A percentile compares a stretch with the other conserved stretches of the same genome.
phyloP scores from a whole-genome alignment of 2,113 vertebrate genomes.

The Piaya cayana region DNA sequence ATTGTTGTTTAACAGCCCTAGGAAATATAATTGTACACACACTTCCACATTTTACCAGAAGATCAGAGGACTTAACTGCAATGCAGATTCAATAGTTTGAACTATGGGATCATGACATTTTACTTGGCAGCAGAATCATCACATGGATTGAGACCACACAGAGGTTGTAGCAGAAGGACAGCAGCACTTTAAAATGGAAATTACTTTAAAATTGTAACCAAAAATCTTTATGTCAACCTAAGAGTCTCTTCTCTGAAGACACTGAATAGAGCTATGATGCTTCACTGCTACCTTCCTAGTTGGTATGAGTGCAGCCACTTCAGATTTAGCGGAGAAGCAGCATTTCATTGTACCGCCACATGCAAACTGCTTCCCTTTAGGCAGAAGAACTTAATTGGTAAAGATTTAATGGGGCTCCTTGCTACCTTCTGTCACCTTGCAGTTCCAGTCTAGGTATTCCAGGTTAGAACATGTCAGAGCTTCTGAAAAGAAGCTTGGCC shows the following conservation, averaged over 20 bases:
- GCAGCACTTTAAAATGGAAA: not conserved
- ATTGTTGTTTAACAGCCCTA: conserved; percentile 45
- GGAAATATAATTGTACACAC: not conserved
- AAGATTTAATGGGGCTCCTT: conserved; percentile 29
- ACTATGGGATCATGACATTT: not conserved
- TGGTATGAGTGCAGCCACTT: not conserved
- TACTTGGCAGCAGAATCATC: conserved; percentile 17
- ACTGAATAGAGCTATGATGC: not conserved
- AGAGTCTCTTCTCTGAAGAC: conserved; percentile 11
- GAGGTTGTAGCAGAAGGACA: not conserved
- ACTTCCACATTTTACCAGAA: conserved; percentile 16
- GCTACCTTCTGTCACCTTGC: conserved; percentile 47
- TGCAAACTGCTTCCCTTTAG: conserved; percentile 28
- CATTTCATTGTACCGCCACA: not conserved
- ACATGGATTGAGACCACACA: not conserved
- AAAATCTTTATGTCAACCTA: not conserved
- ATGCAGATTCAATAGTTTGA: not conserved
- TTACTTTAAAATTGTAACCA: not conserved
- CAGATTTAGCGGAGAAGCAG: not conserved
- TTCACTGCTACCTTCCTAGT: conserved; percentile 5
- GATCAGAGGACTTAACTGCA: conserved; percentile 5
- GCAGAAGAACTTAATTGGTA: conserved; percentile 38
- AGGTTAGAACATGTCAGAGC: not conserved
- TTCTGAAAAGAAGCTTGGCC: conserved; percentile 56
- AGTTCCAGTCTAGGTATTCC: not conserved